Conservation (phyloP, 2,113 vertebrate genomes). For the Ranitomeya variabilis region DNA sequence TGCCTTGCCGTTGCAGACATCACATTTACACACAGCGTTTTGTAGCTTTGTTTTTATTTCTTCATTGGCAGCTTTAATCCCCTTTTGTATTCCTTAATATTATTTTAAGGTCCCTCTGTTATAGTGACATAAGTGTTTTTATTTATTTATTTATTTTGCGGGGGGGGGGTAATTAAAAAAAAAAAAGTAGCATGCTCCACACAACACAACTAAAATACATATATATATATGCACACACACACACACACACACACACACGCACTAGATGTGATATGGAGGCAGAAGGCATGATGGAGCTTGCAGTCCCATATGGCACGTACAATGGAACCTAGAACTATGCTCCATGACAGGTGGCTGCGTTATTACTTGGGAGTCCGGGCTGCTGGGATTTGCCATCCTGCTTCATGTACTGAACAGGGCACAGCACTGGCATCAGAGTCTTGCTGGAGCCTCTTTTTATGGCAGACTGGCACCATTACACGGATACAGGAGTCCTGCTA, state of each 20-base stretch:
- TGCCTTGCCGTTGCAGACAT: neutral
- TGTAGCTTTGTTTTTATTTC: no score
- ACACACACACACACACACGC: no score
- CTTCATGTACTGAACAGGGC: neutral
- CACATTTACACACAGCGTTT: no score
- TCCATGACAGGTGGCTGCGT: constrained; percentile 4
- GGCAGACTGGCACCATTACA: neutral
- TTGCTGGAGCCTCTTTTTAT: neutral
- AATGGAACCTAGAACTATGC: neutral
- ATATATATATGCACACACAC: no score
- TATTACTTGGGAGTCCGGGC: neutral
- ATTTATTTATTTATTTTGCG: no score
- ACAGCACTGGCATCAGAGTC: neutral
- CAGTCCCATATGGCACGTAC: neutral
- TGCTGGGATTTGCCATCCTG: neutral
- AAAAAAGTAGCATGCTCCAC: no score
- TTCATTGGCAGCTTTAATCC: no score
- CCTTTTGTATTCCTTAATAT: no score
- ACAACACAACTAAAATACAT: no score
- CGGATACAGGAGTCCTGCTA: neutral
- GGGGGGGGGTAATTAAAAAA: no score
- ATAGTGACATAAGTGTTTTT: no score
- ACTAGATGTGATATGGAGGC: neutral
- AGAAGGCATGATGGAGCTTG: neutral
- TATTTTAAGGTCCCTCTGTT: no score